Evolutionary conservation across 2,113 vertebrate species (phyloP).

Genomic region (Gambusia holbrooki): DNA sequence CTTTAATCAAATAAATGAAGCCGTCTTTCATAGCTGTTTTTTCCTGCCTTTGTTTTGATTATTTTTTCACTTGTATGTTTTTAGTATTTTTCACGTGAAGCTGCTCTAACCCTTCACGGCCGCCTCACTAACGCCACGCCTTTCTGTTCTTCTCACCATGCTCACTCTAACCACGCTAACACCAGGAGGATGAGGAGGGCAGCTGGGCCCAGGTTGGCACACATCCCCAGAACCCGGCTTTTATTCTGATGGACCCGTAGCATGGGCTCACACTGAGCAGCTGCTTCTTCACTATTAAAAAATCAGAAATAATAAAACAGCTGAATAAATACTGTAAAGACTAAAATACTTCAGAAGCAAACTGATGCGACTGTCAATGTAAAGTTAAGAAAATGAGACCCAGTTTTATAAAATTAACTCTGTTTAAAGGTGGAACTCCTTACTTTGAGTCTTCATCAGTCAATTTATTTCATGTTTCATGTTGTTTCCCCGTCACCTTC

Average conservation of each 20-base stretch:
- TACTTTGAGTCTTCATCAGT: too few relatives aligned
- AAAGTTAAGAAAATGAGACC: too few relatives aligned
- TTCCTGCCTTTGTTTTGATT: neutral
- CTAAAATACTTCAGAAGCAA: too few relatives aligned
- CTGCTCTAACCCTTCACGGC: conserved; percentile 56
- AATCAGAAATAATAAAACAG: too few relatives aligned
- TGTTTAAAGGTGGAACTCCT: too few relatives aligned
- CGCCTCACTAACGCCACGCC: conserved; percentile 74
- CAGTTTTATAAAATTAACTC: too few relatives aligned
- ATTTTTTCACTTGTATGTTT: conserved; percentile 2
- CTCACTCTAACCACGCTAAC: conserved; percentile 90
- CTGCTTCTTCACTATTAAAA: too few relatives aligned
- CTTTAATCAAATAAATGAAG: neutral
- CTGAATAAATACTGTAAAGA: too few relatives aligned
- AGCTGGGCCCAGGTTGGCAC: conserved; percentile 99
- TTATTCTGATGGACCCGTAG: neutral
- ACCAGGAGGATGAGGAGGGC: conserved; percentile 98
- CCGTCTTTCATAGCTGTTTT: neutral
- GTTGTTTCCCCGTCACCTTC: too few relatives aligned
- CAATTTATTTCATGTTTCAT: too few relatives aligned
- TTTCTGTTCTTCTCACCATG: conserved; percentile 83
- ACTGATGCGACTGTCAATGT: too few relatives aligned
- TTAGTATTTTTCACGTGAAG: conserved; percentile 35
- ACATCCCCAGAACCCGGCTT: neutral
- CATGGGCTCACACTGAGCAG: too few relatives aligned